Percentiles rank a stretch among this genome's conserved stretches.
Conservation (phyloP, 92 coral and sea anemone species). For the Phenganax marumi region DNA sequence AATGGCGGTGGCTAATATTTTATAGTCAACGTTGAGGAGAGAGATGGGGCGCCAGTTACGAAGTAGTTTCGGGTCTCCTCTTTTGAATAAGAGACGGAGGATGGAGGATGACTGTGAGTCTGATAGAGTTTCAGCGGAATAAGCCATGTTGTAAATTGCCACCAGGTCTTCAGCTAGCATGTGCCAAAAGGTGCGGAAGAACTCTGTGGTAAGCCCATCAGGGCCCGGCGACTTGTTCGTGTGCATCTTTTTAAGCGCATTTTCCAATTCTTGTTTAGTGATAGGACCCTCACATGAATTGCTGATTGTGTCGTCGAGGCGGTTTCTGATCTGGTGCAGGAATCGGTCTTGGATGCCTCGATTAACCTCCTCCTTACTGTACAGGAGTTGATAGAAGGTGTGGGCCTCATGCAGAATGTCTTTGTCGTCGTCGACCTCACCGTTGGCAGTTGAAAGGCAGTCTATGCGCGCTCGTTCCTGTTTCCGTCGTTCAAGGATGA, state of each 20-base stretch:
- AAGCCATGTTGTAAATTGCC: neutral
- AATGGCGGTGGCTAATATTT: slow-evolving; percentile 16
- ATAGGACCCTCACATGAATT: neutral
- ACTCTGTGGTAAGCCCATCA: slow-evolving; percentile 6
- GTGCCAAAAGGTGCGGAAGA: neutral
- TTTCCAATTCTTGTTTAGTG: neutral
- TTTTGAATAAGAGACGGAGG: neutral
- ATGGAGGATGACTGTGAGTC: neutral
- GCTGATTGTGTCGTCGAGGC: neutral
- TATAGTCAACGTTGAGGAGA: neutral
- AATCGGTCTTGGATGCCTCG: neutral
- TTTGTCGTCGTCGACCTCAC: no score
- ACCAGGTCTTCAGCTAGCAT: neutral
- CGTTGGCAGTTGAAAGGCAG: no score
- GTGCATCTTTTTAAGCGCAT: neutral
- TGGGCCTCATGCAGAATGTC: neutral
- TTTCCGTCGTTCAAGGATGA: slow-evolving; percentile 10
- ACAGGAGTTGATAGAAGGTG: neutral
- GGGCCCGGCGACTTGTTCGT: slow-evolving; percentile 7
- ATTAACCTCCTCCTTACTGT: neutral
- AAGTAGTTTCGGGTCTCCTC: neutral
- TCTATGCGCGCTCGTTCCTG: neutral
- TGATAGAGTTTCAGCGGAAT: neutral
- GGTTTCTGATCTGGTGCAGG: neutral
- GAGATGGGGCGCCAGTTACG: slow-evolving; percentile 1